Base-by-base conservation (phyloP, 2,113 vertebrate species). In the Mormyrus lacerda region DNA sequence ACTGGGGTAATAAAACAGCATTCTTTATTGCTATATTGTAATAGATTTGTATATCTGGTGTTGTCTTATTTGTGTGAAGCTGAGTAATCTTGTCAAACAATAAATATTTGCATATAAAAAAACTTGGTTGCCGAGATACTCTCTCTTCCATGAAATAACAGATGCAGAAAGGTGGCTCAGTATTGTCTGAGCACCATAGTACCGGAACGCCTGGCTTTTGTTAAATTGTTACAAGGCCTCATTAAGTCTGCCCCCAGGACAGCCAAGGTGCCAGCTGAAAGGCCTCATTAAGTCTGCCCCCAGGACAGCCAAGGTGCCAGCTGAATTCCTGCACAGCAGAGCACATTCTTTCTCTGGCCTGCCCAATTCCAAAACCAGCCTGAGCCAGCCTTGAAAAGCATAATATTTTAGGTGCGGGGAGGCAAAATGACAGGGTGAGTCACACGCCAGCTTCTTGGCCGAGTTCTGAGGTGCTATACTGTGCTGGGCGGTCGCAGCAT, bases 31-130 rank as follows among this genome's bases (percentile, higher is more conserved):
- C 87, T 92, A 89, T 89, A 76, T 92, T 90, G 91, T 91, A 58
- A 89, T 91, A 90, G 89, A 92, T 93, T 91, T 92, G 94, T 93
- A 94, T 93, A 93, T 91, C 91, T 93, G 94, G 91, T 95, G 94
- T 69, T 94, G 92, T 90, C 90, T 92, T 93, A 91, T 93, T 93
- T 92, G 45, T 94, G 90, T 92, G 92, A 89, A 93, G 93, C 87
- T 91, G 92, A 93, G 91, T 91, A 94, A 92, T 91, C 93, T 92
- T 93, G 94, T 94, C 93, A 94, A 93, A 91, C 90, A 95, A 95
- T 94, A 94, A 95, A 95, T 88, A 90, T 88, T 88, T 90, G 35
- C 44, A 44, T 65, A 90, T 47, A 31, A 45, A 85, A 55, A 61
- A 47, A 89, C 21, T 51, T 15, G 17, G 27, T 89, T 61, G 88